Evolutionary conservation across 2,113 vertebrate genomes (phyloP), one percentile per base, ranked within the genome.

Genomic region (Trinectes maculatus): DNA sequence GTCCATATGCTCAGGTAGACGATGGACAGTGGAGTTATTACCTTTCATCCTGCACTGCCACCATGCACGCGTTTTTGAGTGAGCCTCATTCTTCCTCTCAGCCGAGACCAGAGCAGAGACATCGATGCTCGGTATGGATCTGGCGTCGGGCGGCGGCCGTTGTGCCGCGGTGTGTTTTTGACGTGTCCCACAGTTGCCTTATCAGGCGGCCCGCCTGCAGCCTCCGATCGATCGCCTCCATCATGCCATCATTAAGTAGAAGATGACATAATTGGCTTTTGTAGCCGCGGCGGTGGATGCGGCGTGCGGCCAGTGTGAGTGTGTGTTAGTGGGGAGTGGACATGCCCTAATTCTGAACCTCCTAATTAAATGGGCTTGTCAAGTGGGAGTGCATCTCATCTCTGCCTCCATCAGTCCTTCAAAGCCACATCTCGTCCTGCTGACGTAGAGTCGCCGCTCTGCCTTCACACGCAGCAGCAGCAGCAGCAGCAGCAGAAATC

Each of bases 181-280:
- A 87, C 73, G 77, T 68, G 66, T 84, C 80, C 71, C 71, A 77
- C 83, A 55, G 82, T 46, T 42, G 71, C 79, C 79, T 81, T 56
- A 67, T 83, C 82, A 71, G 51, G 61, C 64, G 21, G 51, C 24
- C 71, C 48, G 70, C 79, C 62, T 69, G 69, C 75, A 64, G 82
- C 73, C 63, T 51, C 5, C 69, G 22, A 82, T 87, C 74, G 79
- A 85, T 83, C 65, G 56, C 81, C 16, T 85, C 81, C 77, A 86
- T 89, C 86, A 84, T 49, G 73, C 70, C 78, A 68, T 77, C 82
- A 82, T 80, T 77, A 81, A 80, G 71, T 61, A 64, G 57, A 65
- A 64, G 66, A 79, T 80, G 81, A 78, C 66, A 84, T 85, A 86
- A 85, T 86, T 82, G 86, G 66, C 80, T 83, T 85, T 70, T 74